Conservation (phyloP, 2,888 invertebrate species). For the Caenorhabditis sp. region DNA sequence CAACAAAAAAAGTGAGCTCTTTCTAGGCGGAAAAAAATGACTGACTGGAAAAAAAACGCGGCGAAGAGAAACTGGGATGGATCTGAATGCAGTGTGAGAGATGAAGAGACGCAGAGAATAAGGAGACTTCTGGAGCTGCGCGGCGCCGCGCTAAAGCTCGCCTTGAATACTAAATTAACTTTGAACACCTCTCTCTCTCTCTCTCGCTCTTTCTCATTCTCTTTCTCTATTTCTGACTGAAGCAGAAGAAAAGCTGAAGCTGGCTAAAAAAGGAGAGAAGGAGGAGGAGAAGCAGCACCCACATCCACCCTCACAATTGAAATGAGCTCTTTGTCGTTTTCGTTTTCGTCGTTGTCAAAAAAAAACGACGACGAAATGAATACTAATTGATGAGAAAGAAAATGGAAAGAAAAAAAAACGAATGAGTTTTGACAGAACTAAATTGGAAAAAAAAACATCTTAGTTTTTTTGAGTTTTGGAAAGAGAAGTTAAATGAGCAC, state of each 20-base stretch:
- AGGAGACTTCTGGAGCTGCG: not conserved
- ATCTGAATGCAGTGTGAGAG: no score
- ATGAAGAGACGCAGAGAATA: not conserved
- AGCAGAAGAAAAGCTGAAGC: no score
- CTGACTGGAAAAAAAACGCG: not conserved
- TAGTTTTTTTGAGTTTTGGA: no score
- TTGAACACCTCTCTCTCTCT: conserved; percentile 1
- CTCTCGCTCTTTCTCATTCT: conserved; percentile 4
- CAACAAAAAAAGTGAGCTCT: not conserved
- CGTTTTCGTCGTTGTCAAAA: not conserved
- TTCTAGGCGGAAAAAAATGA: not conserved
- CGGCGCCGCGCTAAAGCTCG: not conserved
- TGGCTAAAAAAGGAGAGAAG: no score
- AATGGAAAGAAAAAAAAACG: not conserved
- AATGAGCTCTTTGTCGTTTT: not conserved
- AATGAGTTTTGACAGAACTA: not conserved
- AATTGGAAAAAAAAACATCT: not conserved
- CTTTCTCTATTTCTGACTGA: not conserved
- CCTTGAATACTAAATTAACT: not conserved
- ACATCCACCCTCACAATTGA: conserved; percentile 1
- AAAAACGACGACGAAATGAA: not conserved
- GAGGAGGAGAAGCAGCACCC: not conserved
- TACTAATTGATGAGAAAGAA: not conserved
- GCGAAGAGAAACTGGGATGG: no score
- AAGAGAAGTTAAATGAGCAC: no score